Evolutionary conservation across 2,113 vertebrate species (phyloP).

Genomic region (Junco hyemalis): DNA sequence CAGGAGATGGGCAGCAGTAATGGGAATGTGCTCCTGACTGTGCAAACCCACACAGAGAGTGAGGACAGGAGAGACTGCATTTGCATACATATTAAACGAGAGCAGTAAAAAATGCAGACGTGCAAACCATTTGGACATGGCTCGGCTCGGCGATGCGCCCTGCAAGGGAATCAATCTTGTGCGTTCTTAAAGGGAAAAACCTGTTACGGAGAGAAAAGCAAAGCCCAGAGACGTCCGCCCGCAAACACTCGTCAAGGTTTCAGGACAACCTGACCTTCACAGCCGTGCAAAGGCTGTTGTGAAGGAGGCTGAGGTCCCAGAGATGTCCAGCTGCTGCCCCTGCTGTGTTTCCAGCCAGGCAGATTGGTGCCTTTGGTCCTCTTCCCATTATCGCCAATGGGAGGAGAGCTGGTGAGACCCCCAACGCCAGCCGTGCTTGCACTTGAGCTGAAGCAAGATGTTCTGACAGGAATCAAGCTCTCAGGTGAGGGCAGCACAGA

Average conservation of each 20-base stretch:
- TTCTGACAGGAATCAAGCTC: neutral
- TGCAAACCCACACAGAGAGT: conserved; percentile 75
- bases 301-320: neutral
- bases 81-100: conserved; percentile 86
- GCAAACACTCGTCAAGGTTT: neutral
- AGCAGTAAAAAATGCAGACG: conserved; percentile 83
- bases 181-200: conserved; percentile 72
- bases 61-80: conserved; percentile 76
- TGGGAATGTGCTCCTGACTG: conserved; percentile 78
- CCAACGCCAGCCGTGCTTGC: neutral
- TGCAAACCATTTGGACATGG: conserved; percentile 82
- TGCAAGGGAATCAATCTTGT: conserved; percentile 81
- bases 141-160: conserved; percentile 70
- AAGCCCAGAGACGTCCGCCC: neutral
- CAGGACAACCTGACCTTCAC: neutral
- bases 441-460: neutral
- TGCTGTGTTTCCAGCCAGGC: neutral
- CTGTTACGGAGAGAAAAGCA: conserved; percentile 33
- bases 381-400: neutral
- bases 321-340: neutral
- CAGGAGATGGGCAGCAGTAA: conserved; percentile 75
- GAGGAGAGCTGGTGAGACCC: neutral
- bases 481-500: neutral
- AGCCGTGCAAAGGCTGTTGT: fast-evolving
- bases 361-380: neutral